Base-by-base conservation (phyloP, 2,888 invertebrate species). In the Lasioglossum zephyrum region DNA sequence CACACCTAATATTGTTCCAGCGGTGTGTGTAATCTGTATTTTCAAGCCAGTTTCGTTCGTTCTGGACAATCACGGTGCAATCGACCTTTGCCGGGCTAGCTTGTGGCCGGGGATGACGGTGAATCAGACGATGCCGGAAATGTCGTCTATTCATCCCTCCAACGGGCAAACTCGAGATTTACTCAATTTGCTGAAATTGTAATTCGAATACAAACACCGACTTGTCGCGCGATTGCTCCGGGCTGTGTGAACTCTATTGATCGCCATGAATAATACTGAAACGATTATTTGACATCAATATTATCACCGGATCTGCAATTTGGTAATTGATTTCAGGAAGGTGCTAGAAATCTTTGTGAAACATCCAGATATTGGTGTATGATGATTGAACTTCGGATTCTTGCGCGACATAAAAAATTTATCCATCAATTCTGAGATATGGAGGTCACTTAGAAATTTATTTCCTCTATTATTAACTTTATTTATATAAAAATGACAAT, bases 121-220 rank as follows among this genome's bases (percentile, higher is more conserved):
- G 78, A 78, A 78, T 82, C 73, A 57, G 66, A 79, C 74, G 77
- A 84, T 77, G 84, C 73, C 66, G 81, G 81, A 81, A 84, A 81
- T 73, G 76, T 66, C 53, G 72, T 78, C 82, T 86, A 86, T 74
- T 76, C 81, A 66, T 82, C 82, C 75, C 85, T 26, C 85, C 66
- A 76, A 77, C 57, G 73, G 80, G 81, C 84, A 84, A 90, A 85
- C 86, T 90, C 69, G 77, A 82, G 83, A 77, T 79, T 91, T 79
- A 87, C 89, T 89, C 87, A 90, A 90, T 91, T 91, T 87, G 81
- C 84, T 57, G 73, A 77, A 77, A 75, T 79, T 73, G 86, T 86
- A 89, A 90, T 90, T 89, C 81, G 88, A 89, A 88, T 88, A 91
- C 90, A 83, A 85, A 81, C 73, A 66, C 69, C 16, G 72, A n/a